These are phyloP conservation scores for Drosophila ogumai DNA, from an alignment of 1,140 invertebrate species.

Conservation along the genomic window DNA sequence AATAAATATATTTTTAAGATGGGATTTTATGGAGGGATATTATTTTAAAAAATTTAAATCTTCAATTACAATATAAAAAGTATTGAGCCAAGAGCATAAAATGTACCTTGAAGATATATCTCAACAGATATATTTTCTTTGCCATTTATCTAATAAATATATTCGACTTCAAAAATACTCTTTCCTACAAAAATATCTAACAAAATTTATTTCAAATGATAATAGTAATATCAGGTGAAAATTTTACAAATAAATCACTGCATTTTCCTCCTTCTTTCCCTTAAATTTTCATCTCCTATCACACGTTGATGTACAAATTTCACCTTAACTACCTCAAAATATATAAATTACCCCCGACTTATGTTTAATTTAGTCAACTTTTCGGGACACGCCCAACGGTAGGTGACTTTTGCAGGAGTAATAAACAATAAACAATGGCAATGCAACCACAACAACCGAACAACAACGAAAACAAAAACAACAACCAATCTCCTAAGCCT, in stretches of 20 bases:
- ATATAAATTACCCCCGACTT: constrained; percentile 18
- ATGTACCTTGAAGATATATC: too few species aligned
- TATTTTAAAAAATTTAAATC: neutral
- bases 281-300: neutral
- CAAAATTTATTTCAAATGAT: too few species aligned
- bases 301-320: constrained; percentile 2
- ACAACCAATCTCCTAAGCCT: constrained; percentile 60
- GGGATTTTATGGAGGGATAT: neutral
- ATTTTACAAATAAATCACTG: neutral
- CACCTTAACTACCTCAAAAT: constrained; percentile 16
- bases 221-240: neutral
- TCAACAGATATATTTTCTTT: too few species aligned
- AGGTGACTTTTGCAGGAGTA: constrained; percentile 9
- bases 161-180: too few species aligned
- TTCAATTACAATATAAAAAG: neutral
- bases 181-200: too few species aligned
- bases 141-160: too few species aligned
- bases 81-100: too few species aligned
- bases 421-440: constrained; percentile 48
- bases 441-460: constrained; percentile 34
- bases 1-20: constrained; percentile 24
- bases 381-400: neutral
- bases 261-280: neutral
- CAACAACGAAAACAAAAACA: constrained; percentile 34
- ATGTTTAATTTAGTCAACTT: constrained; percentile 19